phyloP scores from a whole-genome alignment of 2,797 vertebrate species.

The Neolamprologus multifasciatus region DNA sequence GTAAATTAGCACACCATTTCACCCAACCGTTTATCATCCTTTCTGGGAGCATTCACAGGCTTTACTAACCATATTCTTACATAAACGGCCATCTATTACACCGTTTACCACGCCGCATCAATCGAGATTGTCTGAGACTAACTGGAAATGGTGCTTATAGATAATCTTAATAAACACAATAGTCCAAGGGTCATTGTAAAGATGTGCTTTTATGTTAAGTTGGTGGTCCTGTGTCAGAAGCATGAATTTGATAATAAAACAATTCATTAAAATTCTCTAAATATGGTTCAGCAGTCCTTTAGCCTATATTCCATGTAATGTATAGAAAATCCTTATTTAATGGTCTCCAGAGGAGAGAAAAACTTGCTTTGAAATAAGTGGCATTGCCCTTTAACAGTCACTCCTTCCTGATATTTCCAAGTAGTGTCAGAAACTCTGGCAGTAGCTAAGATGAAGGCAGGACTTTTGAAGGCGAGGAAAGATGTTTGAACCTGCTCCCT shows the following conservation, averaged over 20 bases:
- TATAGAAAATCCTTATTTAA: background rate
- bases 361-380: background rate
- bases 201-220: background rate
- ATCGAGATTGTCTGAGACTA: background rate
- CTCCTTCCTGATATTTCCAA: slow-evolving; percentile 15
- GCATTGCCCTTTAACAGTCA: background rate
- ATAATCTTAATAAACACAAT: background rate
- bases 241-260: background rate
- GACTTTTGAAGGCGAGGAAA: slow-evolving; percentile 53
- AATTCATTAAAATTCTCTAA: background rate
- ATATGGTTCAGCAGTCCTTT: background rate
- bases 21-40: background rate
- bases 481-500: slow-evolving; percentile 58
- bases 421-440: slow-evolving; percentile 32
- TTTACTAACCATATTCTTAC: background rate
- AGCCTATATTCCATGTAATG: background rate
- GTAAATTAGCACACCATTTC: background rate
- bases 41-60: background rate
- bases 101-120: background rate
- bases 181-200: background rate
- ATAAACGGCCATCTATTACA: background rate
- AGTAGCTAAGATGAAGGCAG: slow-evolving; percentile 44
- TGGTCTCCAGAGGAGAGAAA: background rate
- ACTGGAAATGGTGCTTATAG: background rate
- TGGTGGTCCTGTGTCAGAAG: background rate